Base-by-base conservation (phyloP, 1,140 invertebrate species). In the Drosophila persimilis region DNA sequence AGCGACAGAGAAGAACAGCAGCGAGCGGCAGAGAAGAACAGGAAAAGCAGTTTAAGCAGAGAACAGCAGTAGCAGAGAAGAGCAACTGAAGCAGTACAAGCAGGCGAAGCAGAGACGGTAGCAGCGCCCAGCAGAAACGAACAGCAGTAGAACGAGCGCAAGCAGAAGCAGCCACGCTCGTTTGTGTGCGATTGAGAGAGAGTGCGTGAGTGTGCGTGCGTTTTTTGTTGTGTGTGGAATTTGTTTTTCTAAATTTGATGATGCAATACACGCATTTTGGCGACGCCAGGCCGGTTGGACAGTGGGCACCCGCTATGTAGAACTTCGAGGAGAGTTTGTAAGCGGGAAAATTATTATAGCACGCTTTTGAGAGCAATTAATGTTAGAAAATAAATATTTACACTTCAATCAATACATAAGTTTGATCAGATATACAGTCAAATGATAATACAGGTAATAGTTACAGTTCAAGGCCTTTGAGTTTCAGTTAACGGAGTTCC, bases 171-270 rank as follows among this genome's bases (percentile, higher is more conserved):
- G 48, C 41, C 62, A 53, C 43, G 35, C 39, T 53, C 56, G 63
- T 56, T 13, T 52, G 58, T 43, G 50, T 50, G 24, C 41, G 57
- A 48, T 53, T 17, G 39, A 60, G 48, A 51, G 64, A 48, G 59
- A 66, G 52, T 44, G 59, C 44, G 51, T 44, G 71, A 31, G 61
- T 67, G 24, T 53, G 20, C 63, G 52, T 15, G 41, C 2, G 31
- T 26, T n/a, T 64, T 35, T 51, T 43, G 26, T 48, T 61, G 56
- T 83, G 61, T 75, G 63, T 48, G 80, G 50, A 72, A 72, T 81
- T 86, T 78, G 75, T 88, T 88, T 88, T 83, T 88, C 78, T 83
- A 83, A 79, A 79, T 79, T 83, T 88, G 83, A 88, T 88, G 83
- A 88, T 88, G 83, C 83, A 88, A 88, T 88, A 83, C 83, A 88